phyloP scores from a whole-genome alignment of 2,888 invertebrate genomes.

The Eupelmus urozonus region DNA sequence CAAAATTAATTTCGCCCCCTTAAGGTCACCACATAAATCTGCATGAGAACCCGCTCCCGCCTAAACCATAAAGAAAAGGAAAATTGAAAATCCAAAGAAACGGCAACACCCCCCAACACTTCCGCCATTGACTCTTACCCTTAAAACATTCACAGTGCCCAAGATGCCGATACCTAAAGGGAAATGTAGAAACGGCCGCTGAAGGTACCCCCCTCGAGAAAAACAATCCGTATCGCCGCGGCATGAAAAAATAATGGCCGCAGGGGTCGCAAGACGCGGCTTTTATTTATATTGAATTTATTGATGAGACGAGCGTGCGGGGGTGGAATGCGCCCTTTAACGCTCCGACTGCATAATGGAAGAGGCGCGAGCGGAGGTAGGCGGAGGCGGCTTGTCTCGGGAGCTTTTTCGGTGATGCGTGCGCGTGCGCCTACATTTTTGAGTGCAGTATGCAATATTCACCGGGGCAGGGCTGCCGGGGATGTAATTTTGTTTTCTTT shows the following conservation, averaged over 20 bases:
- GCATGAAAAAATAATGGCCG: slow-evolving; percentile 26
- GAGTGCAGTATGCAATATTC: slow-evolving; percentile 2
- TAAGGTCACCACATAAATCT: too few species aligned
- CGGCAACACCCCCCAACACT: too few species aligned
- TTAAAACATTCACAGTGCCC: too few species aligned
- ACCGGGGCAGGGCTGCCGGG: background rate
- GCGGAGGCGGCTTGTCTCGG: background rate
- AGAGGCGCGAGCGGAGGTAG: background rate
- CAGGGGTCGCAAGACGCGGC: background rate
- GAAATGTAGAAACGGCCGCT: too few species aligned
- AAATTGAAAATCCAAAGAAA: too few species aligned
- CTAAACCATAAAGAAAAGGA: too few species aligned
- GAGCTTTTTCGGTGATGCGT: background rate
- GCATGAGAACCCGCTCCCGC: too few species aligned
- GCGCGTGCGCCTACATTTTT: background rate
- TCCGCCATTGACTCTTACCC: too few species aligned
- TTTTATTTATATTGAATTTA: slow-evolving; percentile 35
- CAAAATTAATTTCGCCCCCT: too few species aligned
- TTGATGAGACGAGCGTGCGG: slow-evolving; percentile 23
- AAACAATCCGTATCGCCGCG: background rate
- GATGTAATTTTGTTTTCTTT: background rate
- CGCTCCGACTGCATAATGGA: slow-evolving; percentile 10
- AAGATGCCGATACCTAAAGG: too few species aligned
- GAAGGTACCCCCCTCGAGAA: too few species aligned
- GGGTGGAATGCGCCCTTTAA: background rate